Base-by-base conservation (phyloP, 2,888 invertebrate species). In the Strigamia transsilvanica region DNA sequence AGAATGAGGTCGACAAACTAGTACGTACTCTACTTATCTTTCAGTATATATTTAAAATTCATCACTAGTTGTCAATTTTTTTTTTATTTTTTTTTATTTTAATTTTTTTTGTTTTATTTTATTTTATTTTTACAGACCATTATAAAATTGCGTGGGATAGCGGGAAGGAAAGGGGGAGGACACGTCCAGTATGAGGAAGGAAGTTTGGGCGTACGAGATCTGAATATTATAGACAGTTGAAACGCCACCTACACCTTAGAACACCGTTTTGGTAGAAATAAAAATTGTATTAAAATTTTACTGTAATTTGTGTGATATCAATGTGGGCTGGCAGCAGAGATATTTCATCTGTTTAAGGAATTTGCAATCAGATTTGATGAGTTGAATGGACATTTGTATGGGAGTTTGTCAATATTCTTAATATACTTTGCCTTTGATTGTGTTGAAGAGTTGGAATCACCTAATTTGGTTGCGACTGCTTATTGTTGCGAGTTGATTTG, bases 181-280 rank as follows among this genome's bases (percentile, higher is more conserved):
- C 18, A 18, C 51, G 51, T 51, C 51, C 51, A 51, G 51, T 13
- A 51, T 51, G 51, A 51, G 51, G 51, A 51, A 51, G 51, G 51
- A 51, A 51, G 51, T 51, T 51, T 18, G 51, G 51, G 51, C 18
- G 51, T 51, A 51, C 51, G 51, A 51, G 51, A 51, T 18, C 51
- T 51, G 51, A 51, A 51, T 51, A 51, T 51, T 51, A 18, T 18
- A 51, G 51, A 18, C 18, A 18, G 51, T 51, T 51, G 51, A 51
- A 51, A 18, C 6, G 6, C 51, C 51, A 51, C 51, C 51, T 51
- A 51, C 51, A 51, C 18, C 51, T 38, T 51, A 13, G 12, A 51
- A 15, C 18, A 18, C 51, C 15, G 51, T 51, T 51, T 51, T 46
- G 46, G 46, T 4, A 15, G 7, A 51, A 51, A 51, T 6, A 13